Base-by-base conservation (phyloP, 2,113 vertebrate species). In the Symphodus melops region DNA sequence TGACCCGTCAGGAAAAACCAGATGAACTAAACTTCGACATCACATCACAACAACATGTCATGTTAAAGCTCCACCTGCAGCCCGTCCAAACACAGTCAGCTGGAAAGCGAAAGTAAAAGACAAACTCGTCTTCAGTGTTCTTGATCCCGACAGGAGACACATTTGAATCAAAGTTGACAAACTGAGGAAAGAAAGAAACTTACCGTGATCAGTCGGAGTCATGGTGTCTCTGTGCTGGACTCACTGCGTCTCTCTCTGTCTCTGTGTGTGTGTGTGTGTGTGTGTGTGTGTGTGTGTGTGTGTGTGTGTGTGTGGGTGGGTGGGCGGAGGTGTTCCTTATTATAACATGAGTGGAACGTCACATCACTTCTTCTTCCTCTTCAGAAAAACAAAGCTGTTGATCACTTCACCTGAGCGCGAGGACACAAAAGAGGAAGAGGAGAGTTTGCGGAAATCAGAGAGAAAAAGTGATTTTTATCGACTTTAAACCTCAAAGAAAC, bases 331-430 rank as follows among this genome's bases (percentile, higher is more conserved):
- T 23, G 14, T 84, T 79, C 72, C 7, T 85, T 60, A 3, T 75
- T 21, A 5, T 0, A 67, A 0, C 59, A 72, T 62, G 21, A 7
- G 4, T 28, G 0, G 49, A 28, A 0, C 1, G 80, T 87, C 85
- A 89, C 88, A 51, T 51, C 14, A 14, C 4, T 8, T 74, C 65
- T 81, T 9, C 19, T 51, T 80, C 83, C 80, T 77, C 58, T 58
- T 72, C 9, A 10, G 12, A 64, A 71, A 68, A 51, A 5, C 4
- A 61, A 25, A 39, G 7, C 55, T 25, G 1, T 3, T 8, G 8
- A 3, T 7, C n/a, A 1, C 16, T 48, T 20, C 7, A 0, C 9
- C 41, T 55, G 49, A 42, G 14, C 28, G 28, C 28, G 11, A 0
- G 51, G 0, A 52, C 42, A 1, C 19, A 14, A 5, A 5, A 39